Conservation (phyloP, 2,113 vertebrate species). For the Nanorana parkeri region DNA sequence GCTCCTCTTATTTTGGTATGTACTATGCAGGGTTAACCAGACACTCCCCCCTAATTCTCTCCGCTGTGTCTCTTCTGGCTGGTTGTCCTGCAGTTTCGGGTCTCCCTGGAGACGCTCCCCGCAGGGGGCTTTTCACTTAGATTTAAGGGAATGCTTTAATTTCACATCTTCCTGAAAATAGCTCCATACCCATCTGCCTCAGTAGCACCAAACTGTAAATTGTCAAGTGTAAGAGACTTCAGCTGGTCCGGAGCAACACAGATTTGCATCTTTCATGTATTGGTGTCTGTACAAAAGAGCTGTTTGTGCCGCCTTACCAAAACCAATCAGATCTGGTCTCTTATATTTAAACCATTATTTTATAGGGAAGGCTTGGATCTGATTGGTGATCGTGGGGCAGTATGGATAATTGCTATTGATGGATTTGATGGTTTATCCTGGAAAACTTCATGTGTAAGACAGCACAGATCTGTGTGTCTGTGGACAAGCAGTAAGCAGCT, state of each 20-base stretch:
- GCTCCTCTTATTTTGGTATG: too few species aligned
- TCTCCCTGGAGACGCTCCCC: conserved; percentile 95
- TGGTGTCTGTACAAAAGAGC: too few species aligned
- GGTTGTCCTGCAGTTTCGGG: conserved; percentile 88
- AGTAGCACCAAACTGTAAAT: conserved; percentile 4
- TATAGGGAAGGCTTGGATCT: too few species aligned
- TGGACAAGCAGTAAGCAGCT: too few species aligned
- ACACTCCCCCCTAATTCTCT: conserved; percentile 76
- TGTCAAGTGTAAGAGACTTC: not conserved
- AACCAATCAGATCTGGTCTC: too few species aligned
- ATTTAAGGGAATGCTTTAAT: conserved; percentile 39
- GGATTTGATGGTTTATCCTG: too few species aligned
- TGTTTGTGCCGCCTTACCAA: too few species aligned
- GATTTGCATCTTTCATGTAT: not conserved
- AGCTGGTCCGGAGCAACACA: not conserved
- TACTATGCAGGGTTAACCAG: conserved; percentile 23
- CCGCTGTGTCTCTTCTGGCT: conserved; percentile 93
- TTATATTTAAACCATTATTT: too few species aligned
- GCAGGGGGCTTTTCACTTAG: conserved; percentile 87
- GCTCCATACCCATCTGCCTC: conserved; percentile 9
- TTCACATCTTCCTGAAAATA: conserved; percentile 34
- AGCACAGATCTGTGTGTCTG: too few species aligned
- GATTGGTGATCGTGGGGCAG: too few species aligned
- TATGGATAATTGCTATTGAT: too few species aligned
- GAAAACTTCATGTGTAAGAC: too few species aligned